Base-by-base conservation (phyloP, 2,113 vertebrate genomes). In the Festucalex cinctus region DNA sequence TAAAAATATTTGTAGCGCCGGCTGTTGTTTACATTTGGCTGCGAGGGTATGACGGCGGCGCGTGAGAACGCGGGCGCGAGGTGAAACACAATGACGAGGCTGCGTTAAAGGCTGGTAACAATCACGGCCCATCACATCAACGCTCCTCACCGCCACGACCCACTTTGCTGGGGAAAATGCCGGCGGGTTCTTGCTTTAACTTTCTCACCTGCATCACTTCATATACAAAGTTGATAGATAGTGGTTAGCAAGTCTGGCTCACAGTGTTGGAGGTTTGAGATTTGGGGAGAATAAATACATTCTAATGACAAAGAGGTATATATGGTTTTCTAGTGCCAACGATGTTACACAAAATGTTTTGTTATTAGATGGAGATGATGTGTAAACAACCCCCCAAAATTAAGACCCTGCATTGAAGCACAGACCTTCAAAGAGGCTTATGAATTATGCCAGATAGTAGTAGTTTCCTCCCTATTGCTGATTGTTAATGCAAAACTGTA, bases 111-210 rank as follows among this genome's bases (percentile, higher is more conserved):
- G 53, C 35, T 37, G 46, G 46, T 51, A 37, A 43, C 68, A 60
- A 68, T 68, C 67, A 63, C 0, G 58, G 39, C 44, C 32, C 35
- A 76, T 71, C 41, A 67, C 6, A 20, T 62, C 68, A 61, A 41
- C 6, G 35, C n/a, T 8, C 39, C 13, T 62, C 54, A 57, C 26
- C 14, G 16, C 26, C 26, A 19, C 6, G 14, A 28, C 54, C 26
- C 26, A 32, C 6, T 57, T 57, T 57, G 26, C 14, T 17, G 14
- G 16, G 28, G 32, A 57, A 32, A 57, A 26, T 14, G 16, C 26
- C 16, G 7, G 17, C 0, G 26, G 54, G 1, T 17, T 57, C 54
- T 32, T 2, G 7, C 14, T 54, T 54, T 54, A 54, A 54, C 51
- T 54, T 54, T 54, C 51, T 54, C 51, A 26, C 51, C 51, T 54